A percentile compares a stretch with the other conserved stretches of the same genome.
phyloP scores from a whole-genome alignment of 2,888 invertebrate genomes.

The Dolomedes plantarius region DNA sequence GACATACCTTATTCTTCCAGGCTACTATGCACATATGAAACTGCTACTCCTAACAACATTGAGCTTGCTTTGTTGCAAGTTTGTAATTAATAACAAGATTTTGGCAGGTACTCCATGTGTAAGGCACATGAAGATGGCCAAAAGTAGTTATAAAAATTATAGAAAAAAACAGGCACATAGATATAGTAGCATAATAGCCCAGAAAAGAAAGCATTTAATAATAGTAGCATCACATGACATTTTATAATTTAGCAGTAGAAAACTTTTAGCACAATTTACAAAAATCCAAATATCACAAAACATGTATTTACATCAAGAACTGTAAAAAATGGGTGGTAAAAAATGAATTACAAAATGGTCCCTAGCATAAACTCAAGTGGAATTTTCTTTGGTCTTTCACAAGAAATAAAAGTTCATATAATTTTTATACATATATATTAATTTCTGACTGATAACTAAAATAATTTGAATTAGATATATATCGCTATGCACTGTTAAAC shows the following conservation, averaged over 20 bases:
- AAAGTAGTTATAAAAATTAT: neutral
- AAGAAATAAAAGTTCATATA: neutral
- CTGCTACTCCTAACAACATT: neutral
- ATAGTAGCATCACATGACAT: neutral
- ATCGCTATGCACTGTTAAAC: neutral
- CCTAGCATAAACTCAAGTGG: neutral
- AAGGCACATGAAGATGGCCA: neutral
- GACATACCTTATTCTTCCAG: neutral
- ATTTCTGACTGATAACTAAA: neutral
- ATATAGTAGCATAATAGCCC: neutral
- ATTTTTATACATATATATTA: neutral
- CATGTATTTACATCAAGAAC: neutral
- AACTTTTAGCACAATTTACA: slow-evolving; percentile 1
- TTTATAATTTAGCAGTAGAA: neutral
- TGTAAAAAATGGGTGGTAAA: neutral
- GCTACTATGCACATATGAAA: neutral
- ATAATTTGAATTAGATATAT: too few relatives aligned
- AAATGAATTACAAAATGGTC: neutral
- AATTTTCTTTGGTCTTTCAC: neutral
- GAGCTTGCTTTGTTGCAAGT: neutral
- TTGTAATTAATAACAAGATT: neutral
- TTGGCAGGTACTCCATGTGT: neutral
- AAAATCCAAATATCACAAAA: neutral
- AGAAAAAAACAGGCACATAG: neutral
- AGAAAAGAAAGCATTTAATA: neutral